These are phyloP conservation scores for Syrrhaptes paradoxus DNA, from an alignment of 2,113 vertebrate species.

Conservation along the genomic window DNA sequence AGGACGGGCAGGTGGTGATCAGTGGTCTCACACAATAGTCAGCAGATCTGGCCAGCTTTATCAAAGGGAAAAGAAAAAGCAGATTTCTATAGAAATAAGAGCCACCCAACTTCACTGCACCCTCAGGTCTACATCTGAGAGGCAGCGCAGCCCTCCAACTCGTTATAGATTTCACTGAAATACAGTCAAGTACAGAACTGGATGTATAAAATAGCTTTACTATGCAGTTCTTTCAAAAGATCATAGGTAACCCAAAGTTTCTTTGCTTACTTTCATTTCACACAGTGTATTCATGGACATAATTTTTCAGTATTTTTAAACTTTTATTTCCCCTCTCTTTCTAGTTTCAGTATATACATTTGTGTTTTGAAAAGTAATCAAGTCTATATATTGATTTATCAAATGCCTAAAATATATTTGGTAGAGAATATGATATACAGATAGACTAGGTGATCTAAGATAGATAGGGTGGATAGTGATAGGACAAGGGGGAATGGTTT, in stretches of 20 bases:
- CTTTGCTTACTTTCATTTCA: neutral
- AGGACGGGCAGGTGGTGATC: neutral
- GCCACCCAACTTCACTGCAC: neutral
- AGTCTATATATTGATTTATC: neutral
- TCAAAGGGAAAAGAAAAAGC: neutral
- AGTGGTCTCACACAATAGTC: neutral
- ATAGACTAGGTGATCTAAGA: neutral
- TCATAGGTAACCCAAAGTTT: neutral
- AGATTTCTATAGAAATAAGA: neutral
- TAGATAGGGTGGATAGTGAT: too few relatives aligned
- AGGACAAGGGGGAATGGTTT: too few relatives aligned
- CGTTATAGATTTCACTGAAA: neutral
- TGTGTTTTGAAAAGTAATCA: neutral
- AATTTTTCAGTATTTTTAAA: neutral
- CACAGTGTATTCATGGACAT: too few relatives aligned
- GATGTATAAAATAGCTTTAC: neutral
- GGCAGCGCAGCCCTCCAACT: fast-evolving
- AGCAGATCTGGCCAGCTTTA: neutral
- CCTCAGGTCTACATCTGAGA: neutral
- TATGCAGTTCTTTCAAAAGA: neutral
- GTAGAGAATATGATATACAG: neutral
- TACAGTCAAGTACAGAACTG: neutral
- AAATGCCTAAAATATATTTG: neutral
- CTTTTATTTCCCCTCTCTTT: neutral
- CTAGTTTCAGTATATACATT: neutral